A percentile compares a stretch with the other conserved stretches of the same genome.
phyloP scores from a whole-genome alignment of 2,113 vertebrate species.

The Oreotragus oreotragus region DNA sequence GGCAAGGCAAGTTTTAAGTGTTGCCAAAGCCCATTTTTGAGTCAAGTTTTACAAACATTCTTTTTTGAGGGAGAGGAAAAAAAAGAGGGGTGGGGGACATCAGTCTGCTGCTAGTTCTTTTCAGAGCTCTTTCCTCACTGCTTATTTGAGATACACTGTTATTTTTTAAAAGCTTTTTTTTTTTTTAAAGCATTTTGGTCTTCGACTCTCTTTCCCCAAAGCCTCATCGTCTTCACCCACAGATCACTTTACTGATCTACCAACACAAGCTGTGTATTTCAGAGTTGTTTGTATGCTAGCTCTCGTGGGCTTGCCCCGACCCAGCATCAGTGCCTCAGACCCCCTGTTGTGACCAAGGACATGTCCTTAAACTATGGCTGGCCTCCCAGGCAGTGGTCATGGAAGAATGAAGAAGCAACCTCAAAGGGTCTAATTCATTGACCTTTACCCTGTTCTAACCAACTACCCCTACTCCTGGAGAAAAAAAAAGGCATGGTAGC shows the following conservation, averaged over 20 bases:
- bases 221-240: constrained; percentile 13
- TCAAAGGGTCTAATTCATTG: constrained; percentile 46
- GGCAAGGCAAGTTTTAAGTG: background rate
- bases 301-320: constrained; percentile 26
- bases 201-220: constrained; percentile 37
- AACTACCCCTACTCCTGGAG: constrained; percentile 3
- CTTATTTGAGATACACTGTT: constrained; percentile 18
- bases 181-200: background rate
- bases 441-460: constrained; percentile 67
- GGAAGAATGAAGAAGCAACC: constrained; percentile 66
- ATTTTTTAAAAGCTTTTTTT: background rate
- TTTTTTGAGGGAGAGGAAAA: background rate
- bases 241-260: constrained; percentile 51
- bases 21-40: background rate
- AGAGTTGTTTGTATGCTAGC: constrained; percentile 42
- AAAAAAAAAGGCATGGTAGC: constrained; percentile 43
- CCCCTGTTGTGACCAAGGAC: constrained; percentile 55
- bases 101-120: background rate
- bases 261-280: constrained; percentile 31
- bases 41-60: constrained; percentile 24
- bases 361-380: constrained; percentile 59
- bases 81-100: background rate
- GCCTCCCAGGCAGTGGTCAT: constrained; percentile 63
- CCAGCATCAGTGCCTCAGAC: constrained; percentile 23
- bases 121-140: constrained; percentile 28